A percentile compares a stretch with the other conserved stretches of the same genome.
Conservation (phyloP, 2,888 invertebrate genomes). For the Campopleginae sp. region DNA sequence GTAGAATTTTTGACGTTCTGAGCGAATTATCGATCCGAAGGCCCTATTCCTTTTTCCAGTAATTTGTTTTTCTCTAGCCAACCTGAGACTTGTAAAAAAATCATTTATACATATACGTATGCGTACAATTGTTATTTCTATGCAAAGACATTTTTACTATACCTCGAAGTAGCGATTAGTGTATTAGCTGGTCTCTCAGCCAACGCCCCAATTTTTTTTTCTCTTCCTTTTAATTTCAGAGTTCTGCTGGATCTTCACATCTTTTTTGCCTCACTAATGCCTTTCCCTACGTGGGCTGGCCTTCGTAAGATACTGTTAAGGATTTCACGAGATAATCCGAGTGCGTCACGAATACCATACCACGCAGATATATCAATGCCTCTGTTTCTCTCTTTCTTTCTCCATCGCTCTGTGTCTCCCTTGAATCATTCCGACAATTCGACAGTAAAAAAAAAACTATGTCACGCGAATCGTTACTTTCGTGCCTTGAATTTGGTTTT, state of each 20-base stretch:
- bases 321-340: conserved; percentile 63
- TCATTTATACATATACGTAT: background rate
- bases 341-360: conserved; percentile 37
- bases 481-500: background rate
- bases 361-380: conserved; percentile 53
- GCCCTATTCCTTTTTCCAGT: background rate
- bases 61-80: background rate
- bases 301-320: conserved; percentile 59
- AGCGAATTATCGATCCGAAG: background rate
- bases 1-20: background rate
- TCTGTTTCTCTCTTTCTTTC: conserved; percentile 9
- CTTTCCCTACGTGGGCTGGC: conserved; percentile 19
- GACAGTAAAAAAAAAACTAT: conserved; percentile 28
- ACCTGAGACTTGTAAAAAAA: background rate
- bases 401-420: background rate
- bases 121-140: background rate
- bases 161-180: conserved; percentile 54
- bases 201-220: conserved; percentile 47
- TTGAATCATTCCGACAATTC: background rate
- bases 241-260: conserved; percentile 38
- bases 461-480: background rate
- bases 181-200: conserved; percentile 9
- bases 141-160: too few species aligned
- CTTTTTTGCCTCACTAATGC: conserved; percentile 58
- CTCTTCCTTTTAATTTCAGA: background rate